These are phyloP conservation scores for Gymnogyps californianus DNA, from an alignment of 2,113 vertebrate species.

Conservation along the genomic window DNA sequence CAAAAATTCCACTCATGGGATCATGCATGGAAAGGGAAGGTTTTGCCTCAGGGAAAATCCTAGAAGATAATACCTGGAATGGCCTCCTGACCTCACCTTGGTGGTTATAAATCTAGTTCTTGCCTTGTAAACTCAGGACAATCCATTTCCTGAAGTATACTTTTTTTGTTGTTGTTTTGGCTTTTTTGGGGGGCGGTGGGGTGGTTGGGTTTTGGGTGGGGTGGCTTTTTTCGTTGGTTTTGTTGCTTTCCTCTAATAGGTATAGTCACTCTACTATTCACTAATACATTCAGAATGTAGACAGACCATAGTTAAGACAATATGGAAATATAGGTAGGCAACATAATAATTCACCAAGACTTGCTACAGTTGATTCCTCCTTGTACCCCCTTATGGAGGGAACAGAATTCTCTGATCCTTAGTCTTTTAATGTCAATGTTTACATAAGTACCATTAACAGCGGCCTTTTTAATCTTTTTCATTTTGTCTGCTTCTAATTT, in stretches of 20 bases:
- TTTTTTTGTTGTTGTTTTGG: background rate
- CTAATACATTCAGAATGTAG: background rate
- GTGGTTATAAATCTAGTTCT: background rate
- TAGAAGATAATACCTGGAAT: background rate
- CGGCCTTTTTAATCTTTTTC: rapidly evolving
- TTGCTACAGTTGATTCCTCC: background rate
- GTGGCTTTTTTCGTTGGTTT: background rate
- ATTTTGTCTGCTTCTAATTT: background rate
- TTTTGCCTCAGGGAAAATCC: background rate
- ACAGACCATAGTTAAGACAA: background rate
- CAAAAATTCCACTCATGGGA: background rate
- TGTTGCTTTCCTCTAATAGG: background rate
- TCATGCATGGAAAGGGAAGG: background rate
- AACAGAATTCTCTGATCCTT: background rate
- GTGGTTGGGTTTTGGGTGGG: background rate
- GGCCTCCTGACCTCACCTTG: background rate
- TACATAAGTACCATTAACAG: background rate
- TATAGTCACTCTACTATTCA: background rate
- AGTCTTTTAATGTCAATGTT: background rate
- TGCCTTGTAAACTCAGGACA: background rate
- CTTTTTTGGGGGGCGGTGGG: rapidly evolving
- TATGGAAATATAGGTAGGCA: background rate
- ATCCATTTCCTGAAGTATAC: background rate
- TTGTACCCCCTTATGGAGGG: background rate
- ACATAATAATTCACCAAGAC: background rate